phyloP scores from a whole-genome alignment of 2,888 invertebrate genomes.

The Cryptocheilus praepositus region DNA sequence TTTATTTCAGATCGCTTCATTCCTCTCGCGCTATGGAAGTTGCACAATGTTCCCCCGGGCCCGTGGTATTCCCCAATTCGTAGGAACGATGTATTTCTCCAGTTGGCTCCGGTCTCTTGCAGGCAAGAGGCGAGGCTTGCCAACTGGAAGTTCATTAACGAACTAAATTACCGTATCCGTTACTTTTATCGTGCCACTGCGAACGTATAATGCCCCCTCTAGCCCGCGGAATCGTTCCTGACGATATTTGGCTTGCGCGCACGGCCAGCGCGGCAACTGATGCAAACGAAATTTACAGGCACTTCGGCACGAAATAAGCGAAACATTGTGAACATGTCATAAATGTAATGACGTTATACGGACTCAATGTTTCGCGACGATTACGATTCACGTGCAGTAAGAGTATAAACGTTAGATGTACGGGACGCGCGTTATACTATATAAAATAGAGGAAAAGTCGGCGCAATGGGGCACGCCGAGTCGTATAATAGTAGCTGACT shows the following conservation, averaged over 20 bases:
- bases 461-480: too few relatives aligned
- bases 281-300: too few relatives aligned
- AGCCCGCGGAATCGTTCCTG: slow-evolving; percentile 50
- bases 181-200: slow-evolving; percentile 63
- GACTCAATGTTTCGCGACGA: too few relatives aligned
- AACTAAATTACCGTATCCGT: slow-evolving; percentile 66
- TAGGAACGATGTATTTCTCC: slow-evolving; percentile 60
- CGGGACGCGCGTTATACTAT: too few relatives aligned
- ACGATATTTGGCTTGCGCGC: slow-evolving; percentile 54
- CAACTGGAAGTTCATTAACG: slow-evolving; percentile 69
- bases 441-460: too few relatives aligned
- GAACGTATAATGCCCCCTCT: slow-evolving; percentile 42
- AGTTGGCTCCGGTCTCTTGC: slow-evolving; percentile 60
- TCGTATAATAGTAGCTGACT: too few relatives aligned
- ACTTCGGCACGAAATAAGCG: too few relatives aligned
- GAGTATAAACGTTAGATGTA: too few relatives aligned
- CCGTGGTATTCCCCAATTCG: slow-evolving; percentile 64
- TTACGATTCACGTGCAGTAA: too few relatives aligned
- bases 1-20: slow-evolving; percentile 41
- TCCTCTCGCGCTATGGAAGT: slow-evolving; percentile 35
- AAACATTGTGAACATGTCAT: too few relatives aligned
- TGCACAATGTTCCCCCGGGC: slow-evolving; percentile 35
- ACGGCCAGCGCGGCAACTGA: too few relatives aligned
- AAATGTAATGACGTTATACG: too few relatives aligned
- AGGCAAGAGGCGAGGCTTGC: slow-evolving; percentile 51